phyloP scores from a whole-genome alignment of 2,113 vertebrate species.

The Grus americana region DNA sequence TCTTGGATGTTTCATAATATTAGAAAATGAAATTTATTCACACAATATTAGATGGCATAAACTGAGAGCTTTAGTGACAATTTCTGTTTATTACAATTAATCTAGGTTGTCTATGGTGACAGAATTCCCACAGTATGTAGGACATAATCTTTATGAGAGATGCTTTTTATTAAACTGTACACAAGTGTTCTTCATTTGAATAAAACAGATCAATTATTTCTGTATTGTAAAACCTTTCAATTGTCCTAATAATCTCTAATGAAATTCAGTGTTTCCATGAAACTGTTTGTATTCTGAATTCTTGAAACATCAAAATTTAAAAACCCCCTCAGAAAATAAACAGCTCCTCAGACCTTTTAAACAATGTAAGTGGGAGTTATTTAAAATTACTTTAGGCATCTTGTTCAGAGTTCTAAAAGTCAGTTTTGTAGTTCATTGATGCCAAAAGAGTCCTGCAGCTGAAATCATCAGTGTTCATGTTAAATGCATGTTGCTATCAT shows the following conservation, averaged over 20 bases:
- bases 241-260: slow-evolving; percentile 10
- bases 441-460: not conserved
- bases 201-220: slow-evolving; percentile 1
- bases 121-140: slow-evolving; percentile 54
- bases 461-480: not conserved
- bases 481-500: not conserved
- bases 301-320: not conserved
- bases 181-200: not conserved
- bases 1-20: slow-evolving; percentile 73
- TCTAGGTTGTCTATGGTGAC: slow-evolving; percentile 57
- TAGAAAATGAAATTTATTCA: slow-evolving; percentile 79
- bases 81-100: slow-evolving; percentile 77
- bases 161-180: slow-evolving; percentile 32
- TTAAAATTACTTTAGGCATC: not conserved
- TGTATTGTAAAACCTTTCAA: not conserved
- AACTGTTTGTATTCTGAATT: not conserved
- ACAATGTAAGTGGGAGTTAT: not conserved
- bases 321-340: not conserved
- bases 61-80: slow-evolving; percentile 71
- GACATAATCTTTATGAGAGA: slow-evolving; percentile 24
- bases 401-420: not conserved
- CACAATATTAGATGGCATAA: slow-evolving; percentile 71
- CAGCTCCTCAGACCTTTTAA: not conserved
- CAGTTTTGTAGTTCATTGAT: not conserved
- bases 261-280: slow-evolving; percentile 16